Conservation (phyloP, 2,888 invertebrate genomes). For the Andricus quercusramuli region DNA sequence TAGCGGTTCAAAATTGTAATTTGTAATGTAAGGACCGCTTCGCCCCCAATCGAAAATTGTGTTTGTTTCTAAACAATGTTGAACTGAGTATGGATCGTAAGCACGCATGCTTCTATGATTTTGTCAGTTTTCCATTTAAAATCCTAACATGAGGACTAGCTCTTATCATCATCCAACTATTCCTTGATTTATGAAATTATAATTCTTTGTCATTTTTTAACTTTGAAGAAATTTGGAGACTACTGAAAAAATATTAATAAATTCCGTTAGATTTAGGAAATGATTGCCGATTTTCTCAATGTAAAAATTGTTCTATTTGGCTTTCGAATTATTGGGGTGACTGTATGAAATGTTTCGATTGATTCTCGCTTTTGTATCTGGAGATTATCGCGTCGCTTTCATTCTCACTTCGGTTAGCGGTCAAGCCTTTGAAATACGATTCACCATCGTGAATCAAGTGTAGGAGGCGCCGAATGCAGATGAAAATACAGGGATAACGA, state of each 20-base stretch:
- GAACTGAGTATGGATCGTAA: no score
- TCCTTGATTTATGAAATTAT: no score
- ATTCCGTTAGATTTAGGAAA: background rate
- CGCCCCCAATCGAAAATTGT: no score
- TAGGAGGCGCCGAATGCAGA: background rate
- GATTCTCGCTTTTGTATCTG: background rate
- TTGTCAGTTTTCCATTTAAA: no score
- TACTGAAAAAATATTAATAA: background rate
- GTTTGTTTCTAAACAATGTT: no score
- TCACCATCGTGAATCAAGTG: background rate
- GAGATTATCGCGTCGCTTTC: background rate
- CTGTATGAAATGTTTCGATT: background rate
- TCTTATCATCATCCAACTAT: no score
- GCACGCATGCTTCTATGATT: no score
- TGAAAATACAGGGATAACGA: background rate
- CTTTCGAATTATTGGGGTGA: background rate
- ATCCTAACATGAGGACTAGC: no score
- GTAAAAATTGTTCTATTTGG: background rate
- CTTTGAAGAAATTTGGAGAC: no score
- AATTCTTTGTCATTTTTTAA: no score
- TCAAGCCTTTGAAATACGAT: slow-evolving; percentile 1
- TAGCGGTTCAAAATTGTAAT: no score
- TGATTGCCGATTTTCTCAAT: background rate
- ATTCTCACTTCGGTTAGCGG: background rate
- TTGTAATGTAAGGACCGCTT: no score